phyloP scores from a whole-genome alignment of 2,113 vertebrate species.

The Mustelus asterias region DNA sequence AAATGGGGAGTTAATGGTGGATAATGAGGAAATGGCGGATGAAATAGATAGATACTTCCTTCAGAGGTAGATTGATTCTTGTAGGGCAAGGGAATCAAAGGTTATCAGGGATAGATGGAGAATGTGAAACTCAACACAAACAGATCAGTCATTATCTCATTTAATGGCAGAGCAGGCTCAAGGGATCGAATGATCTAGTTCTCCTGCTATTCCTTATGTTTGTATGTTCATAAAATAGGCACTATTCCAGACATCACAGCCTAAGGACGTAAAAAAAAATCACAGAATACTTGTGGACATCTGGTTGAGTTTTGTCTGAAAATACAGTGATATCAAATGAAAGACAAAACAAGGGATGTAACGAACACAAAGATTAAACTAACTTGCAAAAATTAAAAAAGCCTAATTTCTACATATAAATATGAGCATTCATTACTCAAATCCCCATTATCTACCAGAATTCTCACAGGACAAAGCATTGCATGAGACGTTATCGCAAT shows the following conservation, averaged over 20 bases:
- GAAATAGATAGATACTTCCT: too few species aligned
- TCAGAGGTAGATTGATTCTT: too few species aligned
- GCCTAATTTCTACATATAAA: background rate
- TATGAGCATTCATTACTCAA: background rate
- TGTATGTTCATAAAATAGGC: background rate
- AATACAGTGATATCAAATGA: background rate
- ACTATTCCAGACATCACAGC: background rate
- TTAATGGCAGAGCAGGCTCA: too few species aligned
- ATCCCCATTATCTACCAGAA: background rate
- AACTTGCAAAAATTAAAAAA: background rate
- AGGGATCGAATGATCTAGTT: background rate
- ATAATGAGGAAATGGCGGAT: too few species aligned
- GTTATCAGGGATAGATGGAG: too few species aligned
- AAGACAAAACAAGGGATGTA: background rate
- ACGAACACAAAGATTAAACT: background rate
- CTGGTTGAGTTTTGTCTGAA: background rate
- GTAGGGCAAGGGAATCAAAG: too few species aligned
- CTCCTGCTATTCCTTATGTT: too few species aligned
- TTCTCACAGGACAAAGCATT: background rate
- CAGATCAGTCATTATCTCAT: too few species aligned
- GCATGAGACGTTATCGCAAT: background rate
- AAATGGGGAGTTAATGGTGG: too few species aligned
- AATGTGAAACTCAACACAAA: too few species aligned
- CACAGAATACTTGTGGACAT: background rate
- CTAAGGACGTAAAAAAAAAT: background rate